phyloP scores from a whole-genome alignment of 2,888 invertebrate genomes.

The Coenonympha arcania region DNA sequence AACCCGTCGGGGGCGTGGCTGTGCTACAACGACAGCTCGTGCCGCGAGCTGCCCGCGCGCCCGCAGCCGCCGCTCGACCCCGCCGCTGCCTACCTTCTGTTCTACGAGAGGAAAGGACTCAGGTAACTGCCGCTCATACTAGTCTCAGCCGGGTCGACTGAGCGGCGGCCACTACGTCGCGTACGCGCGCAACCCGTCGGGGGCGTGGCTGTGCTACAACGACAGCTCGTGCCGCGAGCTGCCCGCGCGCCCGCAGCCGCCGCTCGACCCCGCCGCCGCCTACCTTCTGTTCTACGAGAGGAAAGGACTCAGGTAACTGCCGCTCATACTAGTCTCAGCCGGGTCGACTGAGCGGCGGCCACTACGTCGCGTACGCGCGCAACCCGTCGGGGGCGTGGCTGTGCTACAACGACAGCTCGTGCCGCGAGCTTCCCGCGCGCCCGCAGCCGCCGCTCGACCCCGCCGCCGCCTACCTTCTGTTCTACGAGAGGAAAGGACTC shows the following conservation, averaged over 20 bases:
- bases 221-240: conserved; percentile 88
- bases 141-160: conserved; percentile 94
- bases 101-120: too few relatives aligned
- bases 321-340: conserved; percentile 88
- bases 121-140: too few relatives aligned
- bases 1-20: too few relatives aligned
- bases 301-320: conserved; percentile 79
- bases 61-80: too few relatives aligned
- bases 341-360: conserved; percentile 92
- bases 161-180: conserved; percentile 95
- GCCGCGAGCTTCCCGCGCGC: conserved; percentile 79
- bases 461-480: conserved; percentile 89
- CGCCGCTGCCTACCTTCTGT: too few relatives aligned
- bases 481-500: conserved; percentile 87
- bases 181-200: conserved; percentile 87
- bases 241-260: conserved; percentile 81
- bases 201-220: conserved; percentile 95
- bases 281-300: conserved; percentile 94
- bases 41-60: too few relatives aligned
- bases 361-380: conserved; percentile 93
- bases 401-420: conserved; percentile 94
- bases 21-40: too few relatives aligned
- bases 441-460: conserved; percentile 88
- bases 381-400: conserved; percentile 91
- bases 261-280: conserved; percentile 87